A percentile compares a stretch with the other conserved stretches of the same genome.
Evolutionary conservation across 2,888 invertebrate genomes (phyloP).

Genomic region (Anthrax anthrax): DNA sequence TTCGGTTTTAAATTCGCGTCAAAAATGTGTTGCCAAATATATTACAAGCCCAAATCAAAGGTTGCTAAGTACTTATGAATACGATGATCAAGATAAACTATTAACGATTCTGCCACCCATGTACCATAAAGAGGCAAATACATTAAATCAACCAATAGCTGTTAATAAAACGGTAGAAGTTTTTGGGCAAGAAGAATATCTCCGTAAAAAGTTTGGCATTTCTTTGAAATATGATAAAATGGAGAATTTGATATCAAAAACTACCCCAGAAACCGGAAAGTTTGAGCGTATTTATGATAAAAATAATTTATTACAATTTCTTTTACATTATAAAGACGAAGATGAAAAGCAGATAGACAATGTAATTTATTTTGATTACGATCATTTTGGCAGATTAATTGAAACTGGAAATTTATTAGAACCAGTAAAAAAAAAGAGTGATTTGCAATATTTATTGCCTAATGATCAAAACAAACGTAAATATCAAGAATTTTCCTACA

Average conservation of each 20-base stretch:
- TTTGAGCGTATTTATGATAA: slow-evolving; percentile 4
- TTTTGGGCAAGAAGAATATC: background rate
- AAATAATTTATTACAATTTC: slow-evolving; percentile 1
- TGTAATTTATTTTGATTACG: slow-evolving; percentile 6
- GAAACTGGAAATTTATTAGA: slow-evolving; percentile 1
- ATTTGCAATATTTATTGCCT: no score
- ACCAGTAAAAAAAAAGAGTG: no score
- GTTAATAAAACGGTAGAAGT: no score
- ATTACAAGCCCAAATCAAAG: slow-evolving; percentile 1
- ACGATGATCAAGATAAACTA: slow-evolving; percentile 7
- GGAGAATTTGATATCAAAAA: slow-evolving; percentile 5
- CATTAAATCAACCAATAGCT: no score
- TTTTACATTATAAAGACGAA: slow-evolving; percentile 1
- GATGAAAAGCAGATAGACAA: background rate
- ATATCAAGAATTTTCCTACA: no score
- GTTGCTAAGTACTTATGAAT: slow-evolving; percentile 9
- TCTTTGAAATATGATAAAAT: slow-evolving; percentile 3
- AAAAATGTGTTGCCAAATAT: slow-evolving; percentile 4
- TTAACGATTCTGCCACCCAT: slow-evolving; percentile 13
- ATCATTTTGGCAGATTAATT: slow-evolving; percentile 1
- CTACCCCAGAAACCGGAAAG: slow-evolving; percentile 4
- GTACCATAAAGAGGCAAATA: slow-evolving; percentile 12
- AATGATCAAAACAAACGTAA: no score
- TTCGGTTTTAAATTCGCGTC: slow-evolving; percentile 1
- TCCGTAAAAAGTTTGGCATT: slow-evolving; percentile 1